Evolutionary conservation across 2,113 vertebrate genomes (phyloP).

Genomic region (cat (Felis catus)): DNA sequence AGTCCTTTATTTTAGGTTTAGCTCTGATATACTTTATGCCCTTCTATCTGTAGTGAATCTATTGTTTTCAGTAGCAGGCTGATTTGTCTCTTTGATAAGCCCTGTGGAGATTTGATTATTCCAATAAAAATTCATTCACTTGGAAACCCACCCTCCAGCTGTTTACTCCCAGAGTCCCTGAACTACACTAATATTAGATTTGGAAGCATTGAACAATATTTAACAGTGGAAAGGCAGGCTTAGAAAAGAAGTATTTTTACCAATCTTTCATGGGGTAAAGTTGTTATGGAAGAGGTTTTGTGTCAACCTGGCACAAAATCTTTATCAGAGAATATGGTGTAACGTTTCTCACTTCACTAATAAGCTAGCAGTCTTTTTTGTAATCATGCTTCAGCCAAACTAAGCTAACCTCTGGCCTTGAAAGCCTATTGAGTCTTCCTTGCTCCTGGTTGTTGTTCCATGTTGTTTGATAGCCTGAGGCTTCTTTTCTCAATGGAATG

Average conservation of each 20-base stretch:
- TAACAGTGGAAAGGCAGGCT: conserved; percentile 75
- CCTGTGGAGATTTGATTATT: conserved; percentile 89
- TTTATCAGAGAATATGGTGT: conserved; percentile 57
- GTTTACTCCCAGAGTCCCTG: conserved; percentile 88
- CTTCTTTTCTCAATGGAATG: conserved; percentile 69
- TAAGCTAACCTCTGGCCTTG: conserved; percentile 70
- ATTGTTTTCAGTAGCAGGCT: conserved; percentile 87
- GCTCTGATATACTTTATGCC: conserved; percentile 69
- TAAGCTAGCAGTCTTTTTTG: conserved; percentile 56
- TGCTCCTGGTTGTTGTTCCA: conserved; percentile 55
- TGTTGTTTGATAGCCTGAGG: conserved; percentile 72
- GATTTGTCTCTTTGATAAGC: conserved; percentile 88
- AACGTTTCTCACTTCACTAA: conserved; percentile 54
- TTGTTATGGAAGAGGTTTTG: conserved; percentile 58
- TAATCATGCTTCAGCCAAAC: conserved; percentile 36
- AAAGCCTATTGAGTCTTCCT: conserved; percentile 58
- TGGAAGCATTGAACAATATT: conserved; percentile 82
- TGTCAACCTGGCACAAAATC: conserved; percentile 47
- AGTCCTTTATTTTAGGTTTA: conserved; percentile 51
- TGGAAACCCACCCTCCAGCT: conserved; percentile 89
- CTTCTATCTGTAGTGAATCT: conserved; percentile 77
- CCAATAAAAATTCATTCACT: conserved; percentile 89
- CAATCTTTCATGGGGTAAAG: conserved; percentile 44
- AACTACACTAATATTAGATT: conserved; percentile 83
- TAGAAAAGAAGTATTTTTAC: conserved; percentile 77